These are phyloP conservation scores for Megalopta genalis DNA, from an alignment of 1,140 invertebrate species.

Conservation along the genomic window DNA sequence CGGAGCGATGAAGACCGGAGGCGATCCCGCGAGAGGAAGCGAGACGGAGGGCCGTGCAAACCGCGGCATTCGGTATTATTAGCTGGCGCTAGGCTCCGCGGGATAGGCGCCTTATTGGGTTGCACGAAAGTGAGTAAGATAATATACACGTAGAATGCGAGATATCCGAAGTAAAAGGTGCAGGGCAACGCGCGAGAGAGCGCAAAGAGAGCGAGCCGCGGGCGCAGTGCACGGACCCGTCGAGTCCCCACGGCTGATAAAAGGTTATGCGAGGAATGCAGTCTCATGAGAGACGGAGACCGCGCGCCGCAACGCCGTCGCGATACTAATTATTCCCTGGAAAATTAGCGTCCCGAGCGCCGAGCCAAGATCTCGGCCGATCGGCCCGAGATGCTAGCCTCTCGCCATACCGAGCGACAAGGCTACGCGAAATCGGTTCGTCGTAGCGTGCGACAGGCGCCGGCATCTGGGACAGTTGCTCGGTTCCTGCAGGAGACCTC, in stretches of 20 bases:
- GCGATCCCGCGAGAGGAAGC: slow-evolving; percentile 11
- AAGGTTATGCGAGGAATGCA: slow-evolving; percentile 71
- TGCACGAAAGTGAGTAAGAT: slow-evolving; percentile 69
- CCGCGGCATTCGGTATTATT: slow-evolving; percentile 62
- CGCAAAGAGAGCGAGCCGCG: slow-evolving; percentile 42
- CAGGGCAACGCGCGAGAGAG: slow-evolving; percentile 44
- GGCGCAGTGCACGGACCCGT: slow-evolving; percentile 44
- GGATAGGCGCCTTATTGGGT: slow-evolving; percentile 65
- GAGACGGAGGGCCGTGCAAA: slow-evolving; percentile 45
- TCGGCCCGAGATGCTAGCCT: too few species aligned
- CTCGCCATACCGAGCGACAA: too few species aligned
- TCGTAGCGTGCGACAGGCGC: too few species aligned
- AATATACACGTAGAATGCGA: slow-evolving; percentile 68
- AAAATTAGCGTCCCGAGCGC: slow-evolving; percentile 40
- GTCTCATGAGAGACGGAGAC: slow-evolving; percentile 66
- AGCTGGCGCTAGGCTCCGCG: slow-evolving; percentile 62
- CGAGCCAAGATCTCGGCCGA: not conserved
- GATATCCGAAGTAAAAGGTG: slow-evolving; percentile 70
- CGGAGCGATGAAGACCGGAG: not conserved
- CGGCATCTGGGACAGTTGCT: too few species aligned
- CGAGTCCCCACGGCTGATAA: slow-evolving; percentile 65
- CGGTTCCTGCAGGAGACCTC: too few species aligned
- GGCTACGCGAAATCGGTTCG: too few species aligned
- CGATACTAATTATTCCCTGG: slow-evolving; percentile 61
- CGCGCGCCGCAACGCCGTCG: slow-evolving; percentile 31